phyloP scores from a whole-genome alignment of 2,888 invertebrate genomes.

The Aleiodes testaceus region DNA sequence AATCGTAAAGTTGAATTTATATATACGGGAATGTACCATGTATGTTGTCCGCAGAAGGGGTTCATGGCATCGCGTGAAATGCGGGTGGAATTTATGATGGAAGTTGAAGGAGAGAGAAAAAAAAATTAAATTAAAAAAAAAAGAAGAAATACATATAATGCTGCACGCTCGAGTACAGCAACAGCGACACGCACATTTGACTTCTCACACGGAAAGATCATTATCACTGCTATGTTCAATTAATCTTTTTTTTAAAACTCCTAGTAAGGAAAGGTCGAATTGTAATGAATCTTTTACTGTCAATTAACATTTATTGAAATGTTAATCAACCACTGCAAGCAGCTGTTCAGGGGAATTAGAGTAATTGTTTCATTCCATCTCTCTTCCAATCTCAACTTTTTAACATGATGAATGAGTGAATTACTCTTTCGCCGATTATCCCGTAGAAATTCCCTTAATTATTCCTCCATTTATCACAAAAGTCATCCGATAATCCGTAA shows the following conservation, averaged over 20 bases:
- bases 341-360: too few species aligned
- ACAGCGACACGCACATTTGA: conserved; percentile 28
- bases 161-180: conserved; percentile 25
- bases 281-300: conserved; percentile 12
- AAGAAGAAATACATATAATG: conserved; percentile 12
- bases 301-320: conserved; percentile 17
- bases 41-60: not conserved
- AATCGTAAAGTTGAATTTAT: conserved; percentile 50
- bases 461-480: too few species aligned
- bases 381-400: too few species aligned
- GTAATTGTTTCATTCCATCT: too few species aligned
- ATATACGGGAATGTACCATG: conserved; percentile 14
- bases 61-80: conserved; percentile 26
- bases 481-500: too few species aligned
- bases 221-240: conserved; percentile 23
- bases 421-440: too few species aligned
- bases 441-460: too few species aligned
- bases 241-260: conserved; percentile 14
- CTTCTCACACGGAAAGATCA: conserved; percentile 30
- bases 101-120: not conserved
- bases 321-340: not conserved
- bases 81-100: conserved; percentile 17
- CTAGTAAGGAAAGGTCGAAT: conserved; percentile 20
- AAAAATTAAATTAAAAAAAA: conserved; percentile 12
- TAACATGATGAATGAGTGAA: too few species aligned